Evolutionary conservation across 2,888 invertebrate genomes (phyloP).

Genomic region (Apodemia mormo): DNA sequence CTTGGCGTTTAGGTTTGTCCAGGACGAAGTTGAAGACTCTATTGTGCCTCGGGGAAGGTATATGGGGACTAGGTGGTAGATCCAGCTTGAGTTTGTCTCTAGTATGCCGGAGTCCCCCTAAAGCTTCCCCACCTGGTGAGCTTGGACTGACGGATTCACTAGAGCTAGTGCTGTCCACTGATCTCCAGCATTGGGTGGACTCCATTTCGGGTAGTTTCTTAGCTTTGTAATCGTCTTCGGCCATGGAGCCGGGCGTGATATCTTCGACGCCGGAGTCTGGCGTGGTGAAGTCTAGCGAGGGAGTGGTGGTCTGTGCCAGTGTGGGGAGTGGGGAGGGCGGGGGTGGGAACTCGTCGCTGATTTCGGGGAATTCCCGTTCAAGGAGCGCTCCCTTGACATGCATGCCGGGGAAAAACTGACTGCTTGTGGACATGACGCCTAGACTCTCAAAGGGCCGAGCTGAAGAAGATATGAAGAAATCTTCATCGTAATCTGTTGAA

Average conservation of each 20-base stretch:
- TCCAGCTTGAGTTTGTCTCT: slow-evolving; percentile 87
- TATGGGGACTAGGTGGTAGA: slow-evolving; percentile 82
- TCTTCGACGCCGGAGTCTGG: slow-evolving; percentile 85
- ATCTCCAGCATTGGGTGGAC: slow-evolving; percentile 50
- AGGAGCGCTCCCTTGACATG: too few relatives aligned
- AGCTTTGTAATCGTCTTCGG: slow-evolving; percentile 59
- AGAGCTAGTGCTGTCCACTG: slow-evolving; percentile 65
- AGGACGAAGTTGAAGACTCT: slow-evolving; percentile 71
- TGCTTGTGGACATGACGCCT: slow-evolving; percentile 77
- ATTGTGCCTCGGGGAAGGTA: slow-evolving; percentile 65
- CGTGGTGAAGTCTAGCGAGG: slow-evolving; percentile 76
- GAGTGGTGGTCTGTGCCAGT: slow-evolving; percentile 49
- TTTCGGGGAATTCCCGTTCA: too few relatives aligned
- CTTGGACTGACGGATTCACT: slow-evolving; percentile 72
- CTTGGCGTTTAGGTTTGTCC: slow-evolving; percentile 61
- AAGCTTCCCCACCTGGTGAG: slow-evolving; percentile 65
- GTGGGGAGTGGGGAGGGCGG: slow-evolving; percentile 34
- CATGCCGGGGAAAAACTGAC: slow-evolving; percentile 60
- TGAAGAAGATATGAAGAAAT: slow-evolving; percentile 88
- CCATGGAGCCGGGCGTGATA: slow-evolving; percentile 75
- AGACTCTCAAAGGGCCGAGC: slow-evolving; percentile 86
- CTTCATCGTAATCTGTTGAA: slow-evolving; percentile 81
- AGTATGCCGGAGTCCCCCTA: slow-evolving; percentile 88
- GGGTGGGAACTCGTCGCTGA: too few relatives aligned
- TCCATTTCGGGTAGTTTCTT: slow-evolving; percentile 52